Base-by-base conservation (phyloP, 2,797 vertebrate species). In the Thalassophryne amazonica region DNA sequence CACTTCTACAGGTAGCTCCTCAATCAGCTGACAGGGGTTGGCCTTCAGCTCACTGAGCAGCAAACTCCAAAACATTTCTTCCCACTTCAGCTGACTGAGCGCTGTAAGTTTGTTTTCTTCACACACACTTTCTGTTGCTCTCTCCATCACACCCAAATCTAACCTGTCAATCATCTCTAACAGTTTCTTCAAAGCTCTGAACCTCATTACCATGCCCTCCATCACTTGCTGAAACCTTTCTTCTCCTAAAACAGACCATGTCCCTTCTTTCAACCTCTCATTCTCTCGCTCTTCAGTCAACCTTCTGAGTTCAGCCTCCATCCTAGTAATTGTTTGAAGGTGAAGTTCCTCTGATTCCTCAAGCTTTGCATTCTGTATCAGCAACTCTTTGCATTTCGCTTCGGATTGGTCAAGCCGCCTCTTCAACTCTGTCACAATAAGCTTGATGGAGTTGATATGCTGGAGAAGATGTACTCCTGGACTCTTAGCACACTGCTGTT, bases 1-100 rank as follows among this genome's bases (percentile, higher is more conserved):
- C 27, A 8, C 31, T 1, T 55, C 53, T 0, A 17, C 29, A 1
- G 47, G 30, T 3, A 51, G 38, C 20, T 49, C 71, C 27, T 78
- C 56, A 2, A 15, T 13, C 0, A 17, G 5, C 8, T 46, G 4
- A 0, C 45, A 39, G 3, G 29, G 19, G 14, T 41, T 28, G 4
- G 6, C 34, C 16, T 64, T 66, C 20, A 84, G 36, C 7, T 53
- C 41, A 12, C 23, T 42, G 3, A 72, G 47, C 47, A 86, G 24
- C 4, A 21, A 61, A 12, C 58, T 62, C 83, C 83, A 87, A 14
- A 88, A 66, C 36, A 38, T 27, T 6, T 79, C 70, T 65, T 88
- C 83, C 64, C 29, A 47, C 34, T 23, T 62, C 28, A 87, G 36
- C 48, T 69, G 74, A 12, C 34, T 24, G 18, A 25, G 20, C 18